Conservation (phyloP, 37 sponge, comb jelly and placozoan species). For the Cliona cf. orientalis region DNA sequence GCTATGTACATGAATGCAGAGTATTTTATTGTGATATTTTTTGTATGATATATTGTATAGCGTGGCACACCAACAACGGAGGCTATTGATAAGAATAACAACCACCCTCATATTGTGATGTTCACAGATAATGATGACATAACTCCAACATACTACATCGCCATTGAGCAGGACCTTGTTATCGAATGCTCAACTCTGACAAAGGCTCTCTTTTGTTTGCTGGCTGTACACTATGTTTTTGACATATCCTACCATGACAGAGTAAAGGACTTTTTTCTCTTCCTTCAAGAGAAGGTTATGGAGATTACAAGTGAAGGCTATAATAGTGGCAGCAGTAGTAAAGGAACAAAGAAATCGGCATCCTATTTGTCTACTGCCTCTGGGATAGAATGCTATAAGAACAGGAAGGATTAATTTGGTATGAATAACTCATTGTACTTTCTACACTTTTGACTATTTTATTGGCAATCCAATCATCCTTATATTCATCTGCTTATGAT, state of each 20-base stretch:
- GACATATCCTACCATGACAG: not conserved
- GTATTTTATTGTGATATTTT: not conserved
- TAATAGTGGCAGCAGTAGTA: not conserved
- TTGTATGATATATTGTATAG: conserved; percentile 11
- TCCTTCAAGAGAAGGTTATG: conserved; percentile 22
- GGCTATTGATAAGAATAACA: conserved; percentile 13
- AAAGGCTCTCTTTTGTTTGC: not conserved
- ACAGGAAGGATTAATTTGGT: no score
- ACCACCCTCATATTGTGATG: conserved; percentile 18
- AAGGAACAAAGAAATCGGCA: no score
- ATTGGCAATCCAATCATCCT: no score
- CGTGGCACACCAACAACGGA: conserved; percentile 9
- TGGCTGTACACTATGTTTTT: conserved; percentile 18
- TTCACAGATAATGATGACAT: conserved; percentile 9
- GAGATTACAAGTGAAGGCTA: not conserved
- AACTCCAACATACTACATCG: not conserved
- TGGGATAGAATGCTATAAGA: no score
- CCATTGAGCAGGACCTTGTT: conserved; percentile 5
- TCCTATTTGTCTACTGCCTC: no score
- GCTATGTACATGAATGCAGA: not conserved
- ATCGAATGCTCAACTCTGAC: not conserved
- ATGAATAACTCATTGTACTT: no score
- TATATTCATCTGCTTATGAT: no score
- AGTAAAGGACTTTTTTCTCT: not conserved
- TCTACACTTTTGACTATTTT: no score